Evolutionary conservation across 2,888 invertebrate species (phyloP).

Genomic region (Papilio protenor): DNA sequence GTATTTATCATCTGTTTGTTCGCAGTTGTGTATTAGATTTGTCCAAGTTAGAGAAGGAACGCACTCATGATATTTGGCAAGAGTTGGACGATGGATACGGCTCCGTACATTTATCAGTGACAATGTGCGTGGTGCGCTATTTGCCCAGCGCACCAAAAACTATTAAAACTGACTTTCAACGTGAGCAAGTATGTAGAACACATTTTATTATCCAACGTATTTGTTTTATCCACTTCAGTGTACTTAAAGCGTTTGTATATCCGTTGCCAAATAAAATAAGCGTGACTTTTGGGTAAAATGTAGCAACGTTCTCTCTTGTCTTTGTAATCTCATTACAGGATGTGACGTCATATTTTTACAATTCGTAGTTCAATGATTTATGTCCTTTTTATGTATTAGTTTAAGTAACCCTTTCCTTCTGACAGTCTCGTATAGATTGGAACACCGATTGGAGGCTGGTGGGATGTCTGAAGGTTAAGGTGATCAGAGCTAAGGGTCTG

Average conservation of each 20-base stretch:
- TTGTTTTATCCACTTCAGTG: not conserved
- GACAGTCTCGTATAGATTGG: slow-evolving; percentile 60
- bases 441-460: slow-evolving; percentile 61
- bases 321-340: not conserved
- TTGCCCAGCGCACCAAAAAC: slow-evolving; percentile 41
- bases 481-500: slow-evolving; percentile 68
- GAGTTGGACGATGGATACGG: slow-evolving; percentile 71
- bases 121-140: slow-evolving; percentile 63
- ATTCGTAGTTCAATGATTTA: too few relatives aligned
- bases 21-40: slow-evolving; percentile 71
- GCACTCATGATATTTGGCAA: slow-evolving; percentile 74
- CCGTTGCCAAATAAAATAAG: not conserved
- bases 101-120: slow-evolving; percentile 67
- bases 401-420: not conserved
- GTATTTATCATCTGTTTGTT: not conserved
- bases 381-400: too few relatives aligned
- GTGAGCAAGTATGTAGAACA: slow-evolving; percentile 61
- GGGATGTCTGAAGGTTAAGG: slow-evolving; percentile 69
- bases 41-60: slow-evolving; percentile 64
- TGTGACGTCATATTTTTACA: not conserved
- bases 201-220: slow-evolving; percentile 14
- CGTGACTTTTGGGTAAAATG: not conserved
- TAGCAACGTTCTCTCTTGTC: not conserved
- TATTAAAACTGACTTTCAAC: slow-evolving; percentile 42
- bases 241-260: not conserved